These are phyloP conservation scores for Myiothlypis coronata DNA, from an alignment of 2,797 vertebrate genomes.

Conservation along the genomic window DNA sequence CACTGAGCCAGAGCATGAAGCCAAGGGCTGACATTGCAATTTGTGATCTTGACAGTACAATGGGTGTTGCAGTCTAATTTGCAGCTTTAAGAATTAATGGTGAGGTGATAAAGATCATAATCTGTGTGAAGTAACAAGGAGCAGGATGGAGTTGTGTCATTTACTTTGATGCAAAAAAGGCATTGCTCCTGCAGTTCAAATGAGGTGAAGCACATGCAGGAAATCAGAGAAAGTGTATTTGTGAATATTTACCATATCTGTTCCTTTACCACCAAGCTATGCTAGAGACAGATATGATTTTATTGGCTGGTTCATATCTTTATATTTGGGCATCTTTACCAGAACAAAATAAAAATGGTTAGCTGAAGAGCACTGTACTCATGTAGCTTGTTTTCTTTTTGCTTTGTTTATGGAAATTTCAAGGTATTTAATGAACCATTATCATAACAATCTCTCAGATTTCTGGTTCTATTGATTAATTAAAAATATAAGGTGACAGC, in stretches of 20 bases:
- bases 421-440: neutral
- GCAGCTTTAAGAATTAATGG: neutral
- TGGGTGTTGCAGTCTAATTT: neutral
- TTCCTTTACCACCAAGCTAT: neutral
- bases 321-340: neutral
- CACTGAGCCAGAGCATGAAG: neutral
- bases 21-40: neutral
- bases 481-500: neutral
- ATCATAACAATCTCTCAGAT: neutral
- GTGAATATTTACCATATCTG: neutral
- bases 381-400: neutral
- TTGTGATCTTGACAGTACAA: neutral
- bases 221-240: neutral
- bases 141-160: neutral
- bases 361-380: neutral
- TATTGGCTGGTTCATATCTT: neutral
- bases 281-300: neutral
- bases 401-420: neutral
- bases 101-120: neutral
- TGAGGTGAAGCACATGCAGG: neutral
- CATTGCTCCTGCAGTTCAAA: neutral
- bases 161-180: neutral
- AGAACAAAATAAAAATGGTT: neutral
- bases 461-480: neutral
- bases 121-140: neutral